These are phyloP conservation scores for Phaedon cochleariae DNA, from an alignment of 2,888 invertebrate species.

Conservation along the genomic window DNA sequence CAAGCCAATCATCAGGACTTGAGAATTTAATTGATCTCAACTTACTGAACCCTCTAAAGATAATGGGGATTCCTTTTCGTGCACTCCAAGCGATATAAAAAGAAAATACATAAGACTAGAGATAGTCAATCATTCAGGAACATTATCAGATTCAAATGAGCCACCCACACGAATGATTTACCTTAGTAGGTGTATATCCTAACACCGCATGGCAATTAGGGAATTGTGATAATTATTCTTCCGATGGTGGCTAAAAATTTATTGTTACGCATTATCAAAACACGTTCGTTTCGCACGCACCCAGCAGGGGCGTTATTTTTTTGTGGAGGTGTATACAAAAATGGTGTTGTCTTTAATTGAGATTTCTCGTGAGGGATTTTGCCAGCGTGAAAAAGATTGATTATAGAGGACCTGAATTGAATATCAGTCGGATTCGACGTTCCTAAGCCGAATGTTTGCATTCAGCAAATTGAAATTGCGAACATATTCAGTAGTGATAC, in stretches of 20 bases:
- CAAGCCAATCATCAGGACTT: too few relatives aligned
- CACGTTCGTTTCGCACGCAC: conserved; percentile 26
- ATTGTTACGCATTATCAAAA: conserved; percentile 32
- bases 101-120: too few relatives aligned
- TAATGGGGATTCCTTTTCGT: too few relatives aligned
- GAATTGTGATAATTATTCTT: conserved; percentile 39
- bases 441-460: background rate
- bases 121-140: too few relatives aligned
- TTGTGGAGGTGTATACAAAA: conserved; percentile 3
- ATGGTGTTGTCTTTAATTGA: conserved; percentile 17
- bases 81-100: too few relatives aligned
- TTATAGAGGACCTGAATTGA: background rate
- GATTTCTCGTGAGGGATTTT: conserved; percentile 7
- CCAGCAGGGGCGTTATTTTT: conserved; percentile 6
- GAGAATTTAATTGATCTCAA: too few relatives aligned
- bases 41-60: too few relatives aligned
- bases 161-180: too few relatives aligned
- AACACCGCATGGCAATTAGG: conserved; percentile 34
- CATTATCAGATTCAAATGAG: too few relatives aligned
- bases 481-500: too few relatives aligned
- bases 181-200: conserved; percentile 20
- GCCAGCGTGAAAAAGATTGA: background rate
- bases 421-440: background rate
- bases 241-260: conserved; percentile 34
- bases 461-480: too few relatives aligned